Base-by-base conservation (phyloP, 2,797 vertebrate species). In the Moxostoma hubbsi region DNA sequence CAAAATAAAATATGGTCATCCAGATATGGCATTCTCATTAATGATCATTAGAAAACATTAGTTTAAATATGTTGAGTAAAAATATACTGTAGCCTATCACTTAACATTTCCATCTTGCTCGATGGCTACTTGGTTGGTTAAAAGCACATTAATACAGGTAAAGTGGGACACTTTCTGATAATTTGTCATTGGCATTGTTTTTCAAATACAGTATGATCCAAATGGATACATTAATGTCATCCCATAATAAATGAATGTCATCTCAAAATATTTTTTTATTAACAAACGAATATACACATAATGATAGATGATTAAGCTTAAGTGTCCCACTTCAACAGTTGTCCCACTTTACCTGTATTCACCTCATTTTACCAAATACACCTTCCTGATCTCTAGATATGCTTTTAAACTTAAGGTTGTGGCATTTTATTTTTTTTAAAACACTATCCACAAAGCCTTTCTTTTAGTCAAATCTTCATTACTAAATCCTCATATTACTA, bases 21-120 rank as follows among this genome's bases (percentile, higher is more conserved):
- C 58, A 62, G 11, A 78, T 70, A 63, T 63, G 58, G 58, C 67
- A 71, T 67, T 55, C 49, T 36, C 18, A 68, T 53, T 24, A 68
- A 43, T 53, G 8, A 45, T n/a, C 47, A 24, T n/a, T 59, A 58
- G n/a, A 67, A 69, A 70, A 47, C 18, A 45, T 16, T 18, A 70
- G 57, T 62, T 58, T 50, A 8, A 51, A 77, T 54, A 69, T 43
- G 49, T 9, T 50, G 5, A 36, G 53, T 3, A 62, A 59, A 77
- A 62, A 24, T 70, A 13, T 49, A 36, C 8, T 7, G 15, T 64
- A 64, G 62, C 51, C 50, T 50, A 45, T 24, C 75, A 1, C 13
- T 64, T 53, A 74, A 62, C 36, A 58, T 74, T 74, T 49, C 13
- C 13, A 63, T 53, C 24, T 0, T 43, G 5, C 58, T 74, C 5